Evolutionary conservation across 2,113 vertebrate genomes (phyloP).

Genomic region (Glareola pratincola): DNA sequence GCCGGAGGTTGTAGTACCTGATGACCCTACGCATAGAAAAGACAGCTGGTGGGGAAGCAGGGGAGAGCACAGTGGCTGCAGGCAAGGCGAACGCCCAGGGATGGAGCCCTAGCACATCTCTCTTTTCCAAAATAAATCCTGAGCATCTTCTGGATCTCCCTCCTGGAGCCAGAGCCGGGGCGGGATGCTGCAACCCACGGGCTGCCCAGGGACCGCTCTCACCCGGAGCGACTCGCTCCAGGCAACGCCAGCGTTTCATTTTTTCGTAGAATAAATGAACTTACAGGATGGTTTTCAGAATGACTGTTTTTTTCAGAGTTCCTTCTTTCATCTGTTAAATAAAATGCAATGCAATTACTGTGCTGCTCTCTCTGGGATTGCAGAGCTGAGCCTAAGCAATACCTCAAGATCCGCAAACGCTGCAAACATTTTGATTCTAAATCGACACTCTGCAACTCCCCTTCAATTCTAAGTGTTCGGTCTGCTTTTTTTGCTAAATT

Average conservation of each 20-base stretch:
- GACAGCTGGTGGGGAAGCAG: neutral
- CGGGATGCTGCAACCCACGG: neutral
- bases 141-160: neutral
- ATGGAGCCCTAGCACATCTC: neutral
- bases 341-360: accelerated
- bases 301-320: neutral
- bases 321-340: neutral
- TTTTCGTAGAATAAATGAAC: neutral
- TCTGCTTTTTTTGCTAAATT: neutral
- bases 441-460: neutral
- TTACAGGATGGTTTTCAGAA: neutral
- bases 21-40: neutral
- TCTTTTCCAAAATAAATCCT: neutral
- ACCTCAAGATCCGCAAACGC: neutral
- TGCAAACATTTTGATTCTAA: neutral
- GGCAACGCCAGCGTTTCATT: neutral
- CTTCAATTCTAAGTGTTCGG: neutral
- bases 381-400: neutral
- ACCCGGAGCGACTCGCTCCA: neutral
- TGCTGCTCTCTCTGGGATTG: neutral
- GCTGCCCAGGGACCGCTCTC: neutral
- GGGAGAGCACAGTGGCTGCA: neutral
- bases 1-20: neutral
- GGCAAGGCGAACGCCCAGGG: neutral
- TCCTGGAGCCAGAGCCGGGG: neutral